Evolutionary conservation across 2,888 invertebrate genomes (phyloP).

Genomic region (Diadromus collaris): DNA sequence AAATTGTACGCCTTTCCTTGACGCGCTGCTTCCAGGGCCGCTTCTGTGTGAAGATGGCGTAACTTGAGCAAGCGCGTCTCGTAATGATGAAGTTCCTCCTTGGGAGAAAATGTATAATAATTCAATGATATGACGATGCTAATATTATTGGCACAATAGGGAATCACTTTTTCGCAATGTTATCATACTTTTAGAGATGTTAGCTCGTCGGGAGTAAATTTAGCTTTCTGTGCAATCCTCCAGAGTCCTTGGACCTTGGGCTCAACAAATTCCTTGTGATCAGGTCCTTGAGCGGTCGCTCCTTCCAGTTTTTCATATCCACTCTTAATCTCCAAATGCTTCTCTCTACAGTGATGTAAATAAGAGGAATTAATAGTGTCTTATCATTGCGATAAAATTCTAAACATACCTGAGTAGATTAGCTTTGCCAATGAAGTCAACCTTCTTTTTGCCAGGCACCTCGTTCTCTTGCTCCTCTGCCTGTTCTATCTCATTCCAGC

Average conservation of each 20-base stretch:
- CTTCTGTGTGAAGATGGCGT: constrained; percentile 91
- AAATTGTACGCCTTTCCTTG: constrained; percentile 83
- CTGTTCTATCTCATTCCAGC: constrained; percentile 86
- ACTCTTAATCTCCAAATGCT: constrained; percentile 88
- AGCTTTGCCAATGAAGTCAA: constrained; percentile 85
- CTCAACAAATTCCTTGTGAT: constrained; percentile 93
- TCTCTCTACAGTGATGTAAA: constrained; percentile 81
- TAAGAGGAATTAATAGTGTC: not conserved
- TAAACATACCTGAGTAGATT: constrained; percentile 82
- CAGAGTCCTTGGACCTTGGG: constrained; percentile 95
- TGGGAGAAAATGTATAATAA: constrained; percentile 73
- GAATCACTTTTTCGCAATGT: not conserved
- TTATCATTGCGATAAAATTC: constrained; percentile 1
- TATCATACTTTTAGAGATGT: constrained; percentile 88
- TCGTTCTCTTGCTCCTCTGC: constrained; percentile 82
- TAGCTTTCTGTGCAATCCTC: constrained; percentile 89
- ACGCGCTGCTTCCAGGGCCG: constrained; percentile 87
- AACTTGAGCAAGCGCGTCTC: constrained; percentile 92
- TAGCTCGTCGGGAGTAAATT: constrained; percentile 91
- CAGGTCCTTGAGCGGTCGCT: constrained; percentile 88
- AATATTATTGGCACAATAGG: not conserved
- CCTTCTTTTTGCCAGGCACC: constrained; percentile 81
- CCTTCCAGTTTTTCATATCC: constrained; percentile 90
- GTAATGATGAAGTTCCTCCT: constrained; percentile 92
- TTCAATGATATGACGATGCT: not conserved